Conservation (phyloP, 2,113 vertebrate species). For the Neofelis nebulosa region DNA sequence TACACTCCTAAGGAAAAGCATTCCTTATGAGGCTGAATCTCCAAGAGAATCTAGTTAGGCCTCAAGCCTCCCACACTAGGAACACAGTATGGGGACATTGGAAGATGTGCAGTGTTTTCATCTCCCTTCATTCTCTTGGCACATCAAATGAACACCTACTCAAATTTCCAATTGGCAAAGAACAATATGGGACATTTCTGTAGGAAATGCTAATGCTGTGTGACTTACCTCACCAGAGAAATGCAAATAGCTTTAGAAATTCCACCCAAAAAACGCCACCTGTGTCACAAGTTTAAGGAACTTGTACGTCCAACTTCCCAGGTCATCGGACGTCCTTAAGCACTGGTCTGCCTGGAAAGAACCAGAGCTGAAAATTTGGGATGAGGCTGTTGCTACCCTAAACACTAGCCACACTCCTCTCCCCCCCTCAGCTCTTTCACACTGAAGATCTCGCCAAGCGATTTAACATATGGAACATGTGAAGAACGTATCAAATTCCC, state of each 20-base stretch:
- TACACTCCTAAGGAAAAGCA: conserved; percentile 58
- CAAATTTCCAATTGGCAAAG: conserved; percentile 79
- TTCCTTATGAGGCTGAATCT: conserved; percentile 59
- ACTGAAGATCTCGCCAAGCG: conserved; percentile 73
- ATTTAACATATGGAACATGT: conserved; percentile 74
- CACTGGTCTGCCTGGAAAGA: neutral
- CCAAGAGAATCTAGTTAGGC: conserved; percentile 59
- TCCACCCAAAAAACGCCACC: conserved; percentile 42
- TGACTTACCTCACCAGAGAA: conserved; percentile 71
- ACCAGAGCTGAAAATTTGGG: neutral
- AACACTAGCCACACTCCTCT: conserved; percentile 56
- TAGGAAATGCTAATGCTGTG: conserved; percentile 76
- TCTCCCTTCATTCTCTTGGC: conserved; percentile 76
- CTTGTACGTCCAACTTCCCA: neutral
- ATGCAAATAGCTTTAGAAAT: conserved; percentile 66
- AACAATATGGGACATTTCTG: conserved; percentile 76
- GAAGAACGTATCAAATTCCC: conserved; percentile 62
- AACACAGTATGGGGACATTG: conserved; percentile 76
- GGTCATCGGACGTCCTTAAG: neutral
- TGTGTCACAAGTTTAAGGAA: neutral
- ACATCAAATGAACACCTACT: conserved; percentile 79
- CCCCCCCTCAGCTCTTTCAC: conserved; percentile 73
- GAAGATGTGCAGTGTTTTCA: conserved; percentile 75
- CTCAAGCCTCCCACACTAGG: conserved; percentile 73
- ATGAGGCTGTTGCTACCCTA: conserved; percentile 53